Base-by-base conservation (phyloP, 2,888 invertebrate genomes). In the Mellilla xanthometata region DNA sequence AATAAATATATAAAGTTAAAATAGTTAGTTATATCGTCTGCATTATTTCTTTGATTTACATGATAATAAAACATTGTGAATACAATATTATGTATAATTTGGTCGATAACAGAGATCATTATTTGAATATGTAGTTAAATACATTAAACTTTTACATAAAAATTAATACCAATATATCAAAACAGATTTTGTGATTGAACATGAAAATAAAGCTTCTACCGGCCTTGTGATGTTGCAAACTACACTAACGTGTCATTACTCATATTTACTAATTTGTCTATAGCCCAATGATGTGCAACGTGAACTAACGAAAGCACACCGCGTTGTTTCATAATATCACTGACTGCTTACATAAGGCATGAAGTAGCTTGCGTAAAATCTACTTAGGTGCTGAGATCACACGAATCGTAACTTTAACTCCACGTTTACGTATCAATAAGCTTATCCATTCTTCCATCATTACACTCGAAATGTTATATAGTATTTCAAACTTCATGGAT, bases 281-380 rank as follows among this genome's bases (percentile, higher is more conserved):
- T 66, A 68, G 53, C 54, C 9, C 10, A 60, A 59, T 54, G 65
- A 60, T 65, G 66, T 74, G 72, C 73, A 76, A 72, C 63, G 62
- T 63, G 60, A 72, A 62, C 65, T 30, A 72, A 74, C 71, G 76
- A 81, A 86, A 84, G 79, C 80, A 73, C 62, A 73, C 62, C 54
- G 65, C 58, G 60, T 54, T 58, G 76, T 85, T 86, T 81, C 86
- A 76, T 80, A 86, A 86, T 78, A 79, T 72, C 74, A 68, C 72
- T 72, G 79, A 75, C 74, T 71, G 72, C 78, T 89, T 89, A 87
- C 80, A 81, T 87, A 87, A 86, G 74, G 62, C 62, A 60, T 57
- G 53, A 62, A 60, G 51, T 56, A 58, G 65, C 76, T 87, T 86
- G 80, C 85, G 84, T 78, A 84, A 86, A 78, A 70, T 57, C 69